Base-by-base conservation (phyloP, 2,797 vertebrate genomes). In the Coreius guichenoti region DNA sequence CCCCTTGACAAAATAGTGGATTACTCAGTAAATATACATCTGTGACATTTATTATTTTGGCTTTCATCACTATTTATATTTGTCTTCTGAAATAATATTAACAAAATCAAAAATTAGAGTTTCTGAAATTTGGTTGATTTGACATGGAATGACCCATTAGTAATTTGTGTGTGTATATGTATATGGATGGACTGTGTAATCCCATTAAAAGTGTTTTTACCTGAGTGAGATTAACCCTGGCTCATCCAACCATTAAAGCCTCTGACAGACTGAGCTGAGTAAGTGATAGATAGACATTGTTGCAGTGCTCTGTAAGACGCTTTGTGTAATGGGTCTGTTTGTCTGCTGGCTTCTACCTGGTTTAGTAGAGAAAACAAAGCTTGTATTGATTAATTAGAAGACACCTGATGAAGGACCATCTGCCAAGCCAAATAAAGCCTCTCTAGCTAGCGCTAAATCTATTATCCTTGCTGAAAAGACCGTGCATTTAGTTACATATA, bases 291-390 rank as follows among this genome's bases (percentile, higher is more conserved):
- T 31, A 61, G 68, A 70, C 76, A 56, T 76, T 83, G 58, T 68
- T 36, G 47, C 47, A n/a, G 26, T 19, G 43, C 9, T 1, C 72
- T 75, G 56, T 89, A 87, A 86, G 82, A 70, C n/a, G 72, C 61
- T 83, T 86, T 86, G 80, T 90, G 81, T 89, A 33, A 77, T 79
- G 83, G 88, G 90, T 76, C 89, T 88, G 87, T 90, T 92, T 91
- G 93, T 93, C 91, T 88, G 58, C 87, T 63, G 85, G 86, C 83
- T 91, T 94, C 93, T 91, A 74, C 83, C 90, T 72, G n/a, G 68
- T 88, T 87, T 33, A 58, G 58, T 51, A 45, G 72, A 72, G 84
- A 90, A 93, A 92, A 93, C 90, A 92, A 93, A 92, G 91, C 90
- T 86, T 73, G 11, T 17, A 51, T 91, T 94, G 92, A 94, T 94